phyloP scores from a whole-genome alignment of 2,113 vertebrate species.

The Arenaria interpres region DNA sequence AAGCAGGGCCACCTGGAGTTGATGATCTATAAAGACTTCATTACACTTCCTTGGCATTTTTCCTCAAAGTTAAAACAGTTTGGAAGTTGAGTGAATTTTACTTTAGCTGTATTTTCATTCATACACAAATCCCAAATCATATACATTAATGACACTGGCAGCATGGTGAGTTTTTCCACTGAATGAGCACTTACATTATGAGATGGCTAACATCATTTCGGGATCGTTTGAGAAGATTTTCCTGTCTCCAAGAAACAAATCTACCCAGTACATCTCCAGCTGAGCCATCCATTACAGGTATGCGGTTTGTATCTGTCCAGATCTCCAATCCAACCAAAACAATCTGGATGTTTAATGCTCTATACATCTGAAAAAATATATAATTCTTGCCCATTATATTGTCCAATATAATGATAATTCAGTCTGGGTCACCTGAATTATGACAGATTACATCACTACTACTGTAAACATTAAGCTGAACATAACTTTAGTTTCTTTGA shows the following conservation, averaged over 20 bases:
- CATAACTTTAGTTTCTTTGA: background rate
- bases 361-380: slow-evolving; percentile 77
- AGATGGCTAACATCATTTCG: slow-evolving; percentile 82
- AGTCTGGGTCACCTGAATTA: background rate
- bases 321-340: slow-evolving; percentile 82
- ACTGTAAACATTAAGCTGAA: background rate
- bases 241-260: slow-evolving; percentile 82
- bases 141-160: background rate
- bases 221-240: slow-evolving; percentile 31
- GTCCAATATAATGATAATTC: too few species aligned
- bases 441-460: background rate
- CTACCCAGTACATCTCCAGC: slow-evolving; percentile 75
- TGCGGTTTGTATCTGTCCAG: slow-evolving; percentile 78
- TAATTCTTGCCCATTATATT: background rate
- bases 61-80: background rate
- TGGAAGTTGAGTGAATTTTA: background rate
- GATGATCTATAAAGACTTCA: background rate
- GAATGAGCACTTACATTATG: slow-evolving; percentile 77
- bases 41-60: background rate
- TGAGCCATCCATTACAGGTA: slow-evolving; percentile 60
- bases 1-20: background rate
- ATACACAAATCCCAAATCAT: background rate
- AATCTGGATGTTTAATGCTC: slow-evolving; percentile 82
- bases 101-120: background rate
- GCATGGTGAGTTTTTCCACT: background rate